Conservation (phyloP, 30 jellyfish, hydroid and myxozoan species). For the Turritopsis rubra region DNA sequence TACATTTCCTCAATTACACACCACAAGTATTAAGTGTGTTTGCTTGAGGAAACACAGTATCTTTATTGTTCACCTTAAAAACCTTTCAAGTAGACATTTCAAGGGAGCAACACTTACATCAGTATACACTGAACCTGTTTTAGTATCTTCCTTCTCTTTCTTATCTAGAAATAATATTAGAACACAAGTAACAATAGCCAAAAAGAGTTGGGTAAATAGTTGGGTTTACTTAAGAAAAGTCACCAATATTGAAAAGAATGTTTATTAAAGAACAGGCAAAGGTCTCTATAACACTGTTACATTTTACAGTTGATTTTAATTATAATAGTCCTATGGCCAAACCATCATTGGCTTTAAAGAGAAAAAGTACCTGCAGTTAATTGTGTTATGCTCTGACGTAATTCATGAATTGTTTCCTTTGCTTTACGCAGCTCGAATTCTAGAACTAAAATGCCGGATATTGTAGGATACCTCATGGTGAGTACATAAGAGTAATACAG, state of each 20-base stretch:
- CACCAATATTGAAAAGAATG: too few species aligned
- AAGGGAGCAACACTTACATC: neutral
- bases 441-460: conserved; percentile 31
- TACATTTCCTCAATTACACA: too few species aligned
- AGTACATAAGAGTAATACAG: neutral
- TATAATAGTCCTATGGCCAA: neutral
- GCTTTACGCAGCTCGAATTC: conserved; percentile 93
- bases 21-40: too few species aligned
- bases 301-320: too few species aligned
- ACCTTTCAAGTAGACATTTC: too few species aligned
- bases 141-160: neutral
- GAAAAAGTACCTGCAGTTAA: conserved; percentile 64
- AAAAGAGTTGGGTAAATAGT: neutral
- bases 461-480: too few species aligned
- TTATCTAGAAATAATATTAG: neutral
- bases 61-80: too few species aligned
- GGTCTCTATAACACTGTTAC: too few species aligned
- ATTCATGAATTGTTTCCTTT: conserved; percentile 86
- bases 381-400: conserved; percentile 77
- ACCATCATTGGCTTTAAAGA: neutral
- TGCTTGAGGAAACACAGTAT: too few species aligned
- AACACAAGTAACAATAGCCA: neutral
- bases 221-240: too few species aligned
- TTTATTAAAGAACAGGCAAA: too few species aligned
- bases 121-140: neutral